These are phyloP conservation scores for Papilio polyxenes DNA, from an alignment of 1,140 invertebrate genomes.

Conservation along the genomic window DNA sequence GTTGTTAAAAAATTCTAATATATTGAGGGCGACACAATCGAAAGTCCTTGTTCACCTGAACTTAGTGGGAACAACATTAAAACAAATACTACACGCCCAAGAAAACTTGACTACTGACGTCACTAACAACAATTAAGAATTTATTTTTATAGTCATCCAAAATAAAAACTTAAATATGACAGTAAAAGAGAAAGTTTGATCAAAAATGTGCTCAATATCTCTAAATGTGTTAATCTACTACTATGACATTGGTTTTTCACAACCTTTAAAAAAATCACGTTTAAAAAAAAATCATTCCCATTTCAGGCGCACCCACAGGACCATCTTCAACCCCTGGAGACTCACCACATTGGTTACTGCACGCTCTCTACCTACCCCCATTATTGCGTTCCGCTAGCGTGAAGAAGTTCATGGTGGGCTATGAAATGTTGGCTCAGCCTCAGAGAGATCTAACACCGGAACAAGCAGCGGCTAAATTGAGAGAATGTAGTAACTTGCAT, in stretches of 20 bases:
- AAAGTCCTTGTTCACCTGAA: too few species aligned
- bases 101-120: too few species aligned
- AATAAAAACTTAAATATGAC: too few species aligned
- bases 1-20: neutral
- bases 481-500: constrained; percentile 71
- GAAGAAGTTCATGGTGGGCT: constrained; percentile 99
- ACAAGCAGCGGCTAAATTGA: constrained; percentile 90
- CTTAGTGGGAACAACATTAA: neutral
- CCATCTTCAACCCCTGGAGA: constrained; percentile 80
- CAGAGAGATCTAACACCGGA: constrained; percentile 97
- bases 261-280: neutral
- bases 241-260: too few species aligned
- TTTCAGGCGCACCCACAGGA: constrained; percentile 93
- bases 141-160: too few species aligned
- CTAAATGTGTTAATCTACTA: too few species aligned
- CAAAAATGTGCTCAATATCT: too few species aligned
- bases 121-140: too few species aligned
- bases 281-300: too few species aligned
- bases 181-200: too few species aligned
- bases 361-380: constrained; percentile 96
- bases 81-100: neutral
- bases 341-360: constrained; percentile 94
- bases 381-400: constrained; percentile 95
- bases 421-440: constrained; percentile 94
- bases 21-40: neutral